phyloP scores from a whole-genome alignment of 1,140 invertebrate genomes.

The Lerema accius region DNA sequence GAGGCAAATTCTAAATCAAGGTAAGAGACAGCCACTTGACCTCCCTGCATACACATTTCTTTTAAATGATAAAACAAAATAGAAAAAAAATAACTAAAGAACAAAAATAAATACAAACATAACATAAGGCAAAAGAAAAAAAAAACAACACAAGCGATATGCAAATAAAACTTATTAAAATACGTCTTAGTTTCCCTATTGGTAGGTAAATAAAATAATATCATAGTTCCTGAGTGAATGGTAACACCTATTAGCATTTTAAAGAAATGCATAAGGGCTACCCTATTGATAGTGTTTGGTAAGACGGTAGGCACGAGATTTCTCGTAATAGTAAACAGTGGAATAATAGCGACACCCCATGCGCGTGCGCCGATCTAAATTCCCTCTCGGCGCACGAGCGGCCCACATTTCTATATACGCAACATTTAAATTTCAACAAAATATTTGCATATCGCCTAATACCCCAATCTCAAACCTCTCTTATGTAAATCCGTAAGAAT shows the following conservation, averaged over 20 bases:
- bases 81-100: conserved; percentile 67
- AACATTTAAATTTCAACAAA: conserved; percentile 73
- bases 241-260: conserved; percentile 25
- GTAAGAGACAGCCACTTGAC: conserved; percentile 45
- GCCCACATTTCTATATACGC: conserved; percentile 37
- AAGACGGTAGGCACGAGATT: conserved; percentile 62
- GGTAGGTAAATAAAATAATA: conserved; percentile 51
- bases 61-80: conserved; percentile 70
- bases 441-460: conserved; percentile 82
- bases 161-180: conserved; percentile 62
- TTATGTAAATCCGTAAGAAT: conserved; percentile 75
- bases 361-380: conserved; percentile 62
- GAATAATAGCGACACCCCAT: conserved; percentile 58
- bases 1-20: conserved; percentile 68
- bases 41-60: conserved; percentile 53
- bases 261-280: conserved; percentile 18
- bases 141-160: conserved; percentile 73
- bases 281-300: conserved; percentile 30
- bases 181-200: conserved; percentile 34
- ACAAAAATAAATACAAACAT: conserved; percentile 82
- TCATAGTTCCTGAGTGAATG: conserved; percentile 40
- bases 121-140: conserved; percentile 67
- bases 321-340: conserved; percentile 57
- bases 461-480: conserved; percentile 68
- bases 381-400: conserved; percentile 45